A percentile compares a stretch with the other conserved stretches of the same genome.
Evolutionary conservation across 2,888 invertebrate species (phyloP).

Genomic region (Rutpela maculata): DNA sequence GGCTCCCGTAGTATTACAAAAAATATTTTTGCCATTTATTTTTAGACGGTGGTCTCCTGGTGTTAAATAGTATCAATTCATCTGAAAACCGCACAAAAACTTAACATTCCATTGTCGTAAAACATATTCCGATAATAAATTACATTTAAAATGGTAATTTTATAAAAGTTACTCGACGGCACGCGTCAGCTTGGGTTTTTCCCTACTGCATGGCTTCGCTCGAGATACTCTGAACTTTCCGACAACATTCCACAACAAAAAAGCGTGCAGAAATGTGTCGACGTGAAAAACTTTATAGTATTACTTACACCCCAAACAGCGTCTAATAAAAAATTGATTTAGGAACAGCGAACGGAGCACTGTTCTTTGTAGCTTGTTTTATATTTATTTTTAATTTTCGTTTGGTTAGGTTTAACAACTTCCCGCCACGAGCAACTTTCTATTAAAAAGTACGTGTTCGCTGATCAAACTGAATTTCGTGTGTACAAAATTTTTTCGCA

Average conservation of each 20-base stretch:
- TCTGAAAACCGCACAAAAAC: not conserved
- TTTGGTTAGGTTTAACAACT: not conserved
- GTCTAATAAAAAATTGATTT: not conserved
- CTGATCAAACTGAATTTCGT: too few species aligned
- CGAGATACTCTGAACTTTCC: constrained; percentile 12
- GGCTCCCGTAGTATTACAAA: too few species aligned
- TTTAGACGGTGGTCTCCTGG: not conserved
- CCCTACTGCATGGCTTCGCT: constrained; percentile 9
- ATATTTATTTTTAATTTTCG: not conserved
- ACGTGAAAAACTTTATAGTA: constrained; percentile 13
- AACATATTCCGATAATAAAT: constrained; percentile 6
- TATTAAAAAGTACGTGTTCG: not conserved
- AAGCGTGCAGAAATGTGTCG: constrained; percentile 1
- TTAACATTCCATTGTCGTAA: not conserved
- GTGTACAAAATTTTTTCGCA: too few species aligned
- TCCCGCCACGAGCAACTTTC: not conserved
- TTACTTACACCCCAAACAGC: not conserved
- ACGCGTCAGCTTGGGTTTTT: constrained; percentile 7
- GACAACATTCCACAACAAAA: constrained; percentile 17
- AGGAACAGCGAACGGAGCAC: not conserved
- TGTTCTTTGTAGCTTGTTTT: not conserved
- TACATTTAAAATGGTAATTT: constrained; percentile 26
- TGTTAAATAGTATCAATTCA: not conserved
- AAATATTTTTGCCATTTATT: not conserved
- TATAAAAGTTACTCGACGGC: constrained; percentile 6